Base-by-base conservation (phyloP, 2,113 vertebrate genomes). In the Perca fluviatilis region DNA sequence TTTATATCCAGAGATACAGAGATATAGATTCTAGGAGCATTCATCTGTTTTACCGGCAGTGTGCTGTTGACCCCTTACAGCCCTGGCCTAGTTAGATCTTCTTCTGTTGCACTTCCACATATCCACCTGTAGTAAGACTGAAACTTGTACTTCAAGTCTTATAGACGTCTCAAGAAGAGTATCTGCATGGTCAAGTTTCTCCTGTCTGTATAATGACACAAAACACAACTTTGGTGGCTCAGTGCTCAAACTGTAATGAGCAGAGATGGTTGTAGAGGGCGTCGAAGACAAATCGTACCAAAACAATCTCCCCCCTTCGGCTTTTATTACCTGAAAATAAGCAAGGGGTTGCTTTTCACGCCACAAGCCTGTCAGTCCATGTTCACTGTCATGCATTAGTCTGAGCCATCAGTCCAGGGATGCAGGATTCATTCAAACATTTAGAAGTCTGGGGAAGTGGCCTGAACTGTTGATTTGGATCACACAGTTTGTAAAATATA, bases 321-420 rank as follows among this genome's bases (percentile, higher is more conserved):
- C n/a, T 80, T 65, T 57, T 36, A 80, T 57, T 49, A 73, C 40
- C 18, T 71, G 40, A n/a, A 30, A 33, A 49, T 33, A 66, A 63
- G 49, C 47, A 53, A 69, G 9, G 7, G 14, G 14, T 57, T 40
- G 51, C 49, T 36, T 36, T 56, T 19, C 50, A 15, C 3, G 12
- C 25, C 27, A 15, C 64, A 40, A 5, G 40, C 14, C 40, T 14
- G 25, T 33, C 30, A 33, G 50, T 18, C 40, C 12, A 23, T 65
- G 69, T 65, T 11, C 18, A 43, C 18, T 11, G 0, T 14, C 30
- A 27, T 14, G 49, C 3, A 18, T 66, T 47, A 56, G n/a, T 63
- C 23, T 33, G 30, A 33, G 30, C 4, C 30, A 33, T 33, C 0
- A 43, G 30, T 18, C 66, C 56, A 47, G 40, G 18, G 8, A 49